Evolutionary conservation across 2,888 invertebrate genomes (phyloP), one percentile per base, ranked within the genome.

Genomic region (Apamea crenata): DNA sequence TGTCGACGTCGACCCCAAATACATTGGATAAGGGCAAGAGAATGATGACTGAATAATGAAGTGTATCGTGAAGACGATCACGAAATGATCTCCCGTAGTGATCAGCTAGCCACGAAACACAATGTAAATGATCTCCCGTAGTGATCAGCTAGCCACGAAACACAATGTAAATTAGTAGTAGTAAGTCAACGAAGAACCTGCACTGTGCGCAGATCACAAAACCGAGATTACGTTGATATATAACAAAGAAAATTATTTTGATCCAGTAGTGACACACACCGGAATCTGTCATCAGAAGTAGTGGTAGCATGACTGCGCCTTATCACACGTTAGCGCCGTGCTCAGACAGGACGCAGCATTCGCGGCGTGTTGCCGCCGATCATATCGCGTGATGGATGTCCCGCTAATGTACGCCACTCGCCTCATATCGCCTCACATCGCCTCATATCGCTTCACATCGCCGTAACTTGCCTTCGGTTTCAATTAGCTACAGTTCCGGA

Each of bases 381-480:
- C 21, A 32, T 70, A 70, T 84, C 84, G 47, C 63, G 59, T 87
- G 73, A 87, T 80, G 56, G 87, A 87, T 76, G 59, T 67, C 44
- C 40, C 66, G 76, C 76, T 87, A 81, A 85, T 75, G 69, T 65
- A 47, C 44, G 36, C 65, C 59, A 36, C 66, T 65, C 81, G 36
- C 69, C 67, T 73, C 50, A 47, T 65, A 78, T 75, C 78, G 67
- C 70, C 25, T 71, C 40, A 73, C 40, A 59, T 72, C 66, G 40
- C 50, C 10, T 50, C 32, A 44, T 68, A 77, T 74, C 73, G 66
- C 61, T 10, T 21, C 36, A 59, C 14, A 47, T 68, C 47, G 40
- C 50, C 47, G 40, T 73, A 74, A 44, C 71, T 69, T 73, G 67
- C 65, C 71, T 21, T 72, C 65, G 29, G 70, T 56, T 78, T 68